These are phyloP conservation scores for Thereva unica DNA, from an alignment of 2,888 invertebrate genomes.

Conservation along the genomic window DNA sequence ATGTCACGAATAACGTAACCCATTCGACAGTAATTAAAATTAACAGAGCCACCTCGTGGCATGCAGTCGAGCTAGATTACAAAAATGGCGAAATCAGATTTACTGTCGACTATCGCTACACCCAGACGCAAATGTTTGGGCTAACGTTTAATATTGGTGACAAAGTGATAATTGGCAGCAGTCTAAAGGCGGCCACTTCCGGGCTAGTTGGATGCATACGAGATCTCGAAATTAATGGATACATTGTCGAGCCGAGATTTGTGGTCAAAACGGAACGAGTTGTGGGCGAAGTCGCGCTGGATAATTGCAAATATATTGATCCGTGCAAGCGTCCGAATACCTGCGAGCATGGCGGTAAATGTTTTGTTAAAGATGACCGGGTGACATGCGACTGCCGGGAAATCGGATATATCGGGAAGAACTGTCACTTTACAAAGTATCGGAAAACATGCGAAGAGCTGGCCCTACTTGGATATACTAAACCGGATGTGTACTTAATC, in stretches of 20 bases:
- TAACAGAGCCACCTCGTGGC: constrained; percentile 80
- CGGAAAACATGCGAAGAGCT: constrained; percentile 91
- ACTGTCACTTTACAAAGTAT: constrained; percentile 92
- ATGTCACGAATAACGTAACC: constrained; percentile 75
- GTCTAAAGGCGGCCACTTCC: constrained; percentile 70
- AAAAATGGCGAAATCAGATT: constrained; percentile 73
- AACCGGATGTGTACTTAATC: constrained; percentile 88
- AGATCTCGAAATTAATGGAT: constrained; percentile 82
- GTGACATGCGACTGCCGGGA: constrained; percentile 88
- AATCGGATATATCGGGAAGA: constrained; percentile 90
- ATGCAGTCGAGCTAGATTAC: constrained; percentile 78
- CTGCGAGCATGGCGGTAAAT: constrained; percentile 90
- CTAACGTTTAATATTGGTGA: constrained; percentile 71
- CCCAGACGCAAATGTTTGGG: constrained; percentile 69
- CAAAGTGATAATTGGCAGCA: constrained; percentile 78
- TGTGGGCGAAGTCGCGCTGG: constrained; percentile 86
- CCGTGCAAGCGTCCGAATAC: constrained; percentile 87
- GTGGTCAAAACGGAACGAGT: constrained; percentile 82
- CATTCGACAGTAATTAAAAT: constrained; percentile 81
- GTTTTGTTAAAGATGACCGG: constrained; percentile 84
- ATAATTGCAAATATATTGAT: constrained; percentile 87
- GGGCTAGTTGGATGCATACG: constrained; percentile 92
- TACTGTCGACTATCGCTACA: constrained; percentile 75
- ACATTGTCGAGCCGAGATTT: constrained; percentile 77
- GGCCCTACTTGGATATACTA: constrained; percentile 83